Percentiles rank a stretch among this genome's conserved stretches.
Conservation (phyloP, 2,797 vertebrate species). For the Bradypodion pumilum region DNA sequence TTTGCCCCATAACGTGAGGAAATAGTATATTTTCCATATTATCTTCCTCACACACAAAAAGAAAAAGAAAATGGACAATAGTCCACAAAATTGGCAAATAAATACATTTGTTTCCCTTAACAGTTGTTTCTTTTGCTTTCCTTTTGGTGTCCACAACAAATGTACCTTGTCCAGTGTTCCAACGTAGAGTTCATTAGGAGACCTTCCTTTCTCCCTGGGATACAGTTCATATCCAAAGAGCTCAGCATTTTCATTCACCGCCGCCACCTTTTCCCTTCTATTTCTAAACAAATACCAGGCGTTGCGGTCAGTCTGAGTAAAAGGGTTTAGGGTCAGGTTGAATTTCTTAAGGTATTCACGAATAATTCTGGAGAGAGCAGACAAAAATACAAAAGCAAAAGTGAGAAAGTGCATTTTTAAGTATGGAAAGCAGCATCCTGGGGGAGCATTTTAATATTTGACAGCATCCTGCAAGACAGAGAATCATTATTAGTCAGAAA, state of each 20-base stretch:
- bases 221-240: conserved; percentile 43
- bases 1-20: too few relatives aligned
- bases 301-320: conserved; percentile 27
- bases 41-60: too few relatives aligned
- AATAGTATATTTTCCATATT: too few relatives aligned
- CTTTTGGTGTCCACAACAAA: too few relatives aligned
- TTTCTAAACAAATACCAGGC: conserved; percentile 58
- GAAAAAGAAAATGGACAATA: too few relatives aligned
- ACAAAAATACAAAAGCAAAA: background rate
- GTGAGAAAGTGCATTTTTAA: background rate
- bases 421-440: background rate
- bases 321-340: conserved; percentile 36
- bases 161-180: conserved; percentile 48
- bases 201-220: conserved; percentile 40
- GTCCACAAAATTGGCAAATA: too few relatives aligned
- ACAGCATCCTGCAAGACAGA: too few relatives aligned
- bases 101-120: too few relatives aligned
- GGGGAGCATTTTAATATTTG: background rate
- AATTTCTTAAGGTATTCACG: conserved; percentile 41
- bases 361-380: conserved; percentile 43
- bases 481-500: background rate
- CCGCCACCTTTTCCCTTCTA: conserved; percentile 15
- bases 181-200: conserved; percentile 32
- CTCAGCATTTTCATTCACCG: conserved; percentile 18
- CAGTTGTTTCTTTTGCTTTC: too few relatives aligned